Conservation (phyloP, 2,888 invertebrate genomes). For the Torymus tubicola region DNA sequence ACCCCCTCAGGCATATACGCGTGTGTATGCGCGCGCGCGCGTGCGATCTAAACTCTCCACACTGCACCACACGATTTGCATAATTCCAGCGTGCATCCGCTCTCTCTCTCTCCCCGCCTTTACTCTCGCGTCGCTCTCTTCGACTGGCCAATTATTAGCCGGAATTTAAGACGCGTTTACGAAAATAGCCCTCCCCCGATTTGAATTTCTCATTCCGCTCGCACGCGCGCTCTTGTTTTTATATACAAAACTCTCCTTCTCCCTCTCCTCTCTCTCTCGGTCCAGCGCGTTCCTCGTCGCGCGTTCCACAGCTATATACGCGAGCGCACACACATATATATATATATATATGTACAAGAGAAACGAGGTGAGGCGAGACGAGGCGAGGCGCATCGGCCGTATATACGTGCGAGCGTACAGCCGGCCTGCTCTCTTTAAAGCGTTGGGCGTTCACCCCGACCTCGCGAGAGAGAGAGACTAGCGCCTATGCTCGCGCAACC, state of each 20-base stretch:
- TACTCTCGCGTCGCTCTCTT: constrained; percentile 68
- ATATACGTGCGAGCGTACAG: no score
- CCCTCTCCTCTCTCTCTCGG: constrained; percentile 24
- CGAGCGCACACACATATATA: constrained; percentile 58
- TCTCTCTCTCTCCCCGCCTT: constrained; percentile 45
- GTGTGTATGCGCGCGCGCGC: constrained; percentile 70
- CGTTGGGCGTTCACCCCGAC: constrained; percentile 76
- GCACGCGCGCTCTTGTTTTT: constrained; percentile 36
- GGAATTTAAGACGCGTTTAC: constrained; percentile 76
- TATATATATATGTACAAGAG: constrained; percentile 53
- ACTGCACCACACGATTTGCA: constrained; percentile 69
- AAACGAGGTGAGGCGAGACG: constrained; percentile 68
- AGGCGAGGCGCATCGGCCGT: constrained; percentile 68
- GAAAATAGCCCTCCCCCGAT: constrained; percentile 69
- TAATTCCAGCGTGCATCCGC: constrained; percentile 72
- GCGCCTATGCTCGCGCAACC: no score
- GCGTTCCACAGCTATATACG: constrained; percentile 2
- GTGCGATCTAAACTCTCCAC: constrained; percentile 69
- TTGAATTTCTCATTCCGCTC: constrained; percentile 55
- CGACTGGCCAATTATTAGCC: constrained; percentile 75
- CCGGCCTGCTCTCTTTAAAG: constrained; percentile 73
- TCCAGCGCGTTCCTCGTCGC: no score
- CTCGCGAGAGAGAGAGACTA: constrained; percentile 60
- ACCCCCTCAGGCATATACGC: constrained; percentile 57
- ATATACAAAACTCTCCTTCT: constrained; percentile 20